A percentile compares a stretch with the other conserved stretches of the same genome.
phyloP scores from a whole-genome alignment of 2,888 invertebrate genomes.

The Noctua pronuba region DNA sequence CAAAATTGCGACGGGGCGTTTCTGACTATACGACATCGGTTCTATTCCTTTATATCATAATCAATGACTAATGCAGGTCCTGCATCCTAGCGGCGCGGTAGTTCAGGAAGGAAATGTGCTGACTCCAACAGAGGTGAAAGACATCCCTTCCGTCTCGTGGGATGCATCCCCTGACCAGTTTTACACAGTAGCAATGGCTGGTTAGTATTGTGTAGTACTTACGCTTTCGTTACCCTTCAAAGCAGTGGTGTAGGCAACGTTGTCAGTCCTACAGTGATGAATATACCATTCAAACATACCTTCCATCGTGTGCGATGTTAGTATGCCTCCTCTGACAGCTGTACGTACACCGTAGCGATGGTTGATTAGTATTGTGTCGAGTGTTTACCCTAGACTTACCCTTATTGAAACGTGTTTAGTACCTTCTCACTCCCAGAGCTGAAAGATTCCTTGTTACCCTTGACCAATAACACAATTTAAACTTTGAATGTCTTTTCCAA shows the following conservation, averaged over 20 bases:
- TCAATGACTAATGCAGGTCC: conserved; percentile 16
- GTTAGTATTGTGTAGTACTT: conserved; percentile 79
- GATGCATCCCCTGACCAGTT: conserved; percentile 88
- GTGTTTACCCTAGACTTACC: not conserved
- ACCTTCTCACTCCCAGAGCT: not conserved
- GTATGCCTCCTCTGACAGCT: conserved; percentile 80
- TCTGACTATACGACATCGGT: not conserved
- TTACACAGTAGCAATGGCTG: conserved; percentile 96
- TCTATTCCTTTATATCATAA: not conserved
- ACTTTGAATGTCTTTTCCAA: not conserved
- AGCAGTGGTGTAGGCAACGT: not conserved
- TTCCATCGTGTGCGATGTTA: conserved; percentile 91
- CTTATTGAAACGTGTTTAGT: not conserved
- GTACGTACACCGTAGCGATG: conserved; percentile 92
- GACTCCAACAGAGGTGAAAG: conserved; percentile 38
- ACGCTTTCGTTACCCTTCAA: not conserved
- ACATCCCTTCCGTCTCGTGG: conserved; percentile 89
- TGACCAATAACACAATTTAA: not conserved
- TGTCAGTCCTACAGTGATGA: not conserved
- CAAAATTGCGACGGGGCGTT: not conserved
- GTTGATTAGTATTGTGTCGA: conserved; percentile 90
- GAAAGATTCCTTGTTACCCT: not conserved
- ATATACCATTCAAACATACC: not conserved
- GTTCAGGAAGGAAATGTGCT: conserved; percentile 39
- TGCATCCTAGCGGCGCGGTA: conserved; percentile 2